phyloP scores from a whole-genome alignment of 1,140 invertebrate species.

The Periplaneta americana region DNA sequence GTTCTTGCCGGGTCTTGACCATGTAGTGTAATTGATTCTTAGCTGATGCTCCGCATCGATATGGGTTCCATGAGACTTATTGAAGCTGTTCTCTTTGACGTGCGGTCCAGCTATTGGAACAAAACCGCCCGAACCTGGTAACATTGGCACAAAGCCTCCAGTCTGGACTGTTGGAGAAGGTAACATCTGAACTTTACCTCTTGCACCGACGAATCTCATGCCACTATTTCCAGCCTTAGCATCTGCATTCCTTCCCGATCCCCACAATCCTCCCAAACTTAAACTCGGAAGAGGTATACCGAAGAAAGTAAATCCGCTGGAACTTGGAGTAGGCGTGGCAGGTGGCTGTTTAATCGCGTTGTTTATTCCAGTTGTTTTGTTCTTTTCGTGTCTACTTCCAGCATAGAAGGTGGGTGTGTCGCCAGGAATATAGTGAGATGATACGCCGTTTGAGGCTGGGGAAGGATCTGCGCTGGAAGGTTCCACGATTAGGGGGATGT shows the following conservation, averaged over 20 bases:
- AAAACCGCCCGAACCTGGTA: conserved; percentile 64
- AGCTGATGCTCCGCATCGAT: background rate
- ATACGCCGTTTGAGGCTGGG: conserved; percentile 19
- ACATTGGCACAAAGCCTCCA: conserved; percentile 65
- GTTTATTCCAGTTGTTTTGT: conserved; percentile 8
- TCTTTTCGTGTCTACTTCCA: conserved; percentile 43
- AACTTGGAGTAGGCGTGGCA: background rate
- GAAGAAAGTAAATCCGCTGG: conserved; percentile 69
- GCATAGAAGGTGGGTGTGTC: conserved; percentile 63
- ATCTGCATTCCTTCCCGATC: conserved; percentile 41
- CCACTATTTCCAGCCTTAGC: conserved; percentile 37
- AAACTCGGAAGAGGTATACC: conserved; percentile 71
- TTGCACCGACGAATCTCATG: conserved; percentile 17
- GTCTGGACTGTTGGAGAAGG: conserved; percentile 55
- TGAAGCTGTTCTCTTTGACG: conserved; percentile 17
- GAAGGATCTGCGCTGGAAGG: conserved; percentile 18
- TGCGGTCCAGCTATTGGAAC: conserved; percentile 56
- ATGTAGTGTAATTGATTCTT: background rate
- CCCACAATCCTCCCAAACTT: conserved; percentile 58
- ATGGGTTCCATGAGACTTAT: background rate
- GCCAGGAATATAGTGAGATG: conserved; percentile 42
- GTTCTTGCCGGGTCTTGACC: background rate
- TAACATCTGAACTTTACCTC: conserved; percentile 29
- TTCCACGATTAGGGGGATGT: conserved; percentile 21
- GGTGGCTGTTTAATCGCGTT: background rate